Base-by-base conservation (phyloP, 2,888 invertebrate species). In the Himalopsyche anomala region DNA sequence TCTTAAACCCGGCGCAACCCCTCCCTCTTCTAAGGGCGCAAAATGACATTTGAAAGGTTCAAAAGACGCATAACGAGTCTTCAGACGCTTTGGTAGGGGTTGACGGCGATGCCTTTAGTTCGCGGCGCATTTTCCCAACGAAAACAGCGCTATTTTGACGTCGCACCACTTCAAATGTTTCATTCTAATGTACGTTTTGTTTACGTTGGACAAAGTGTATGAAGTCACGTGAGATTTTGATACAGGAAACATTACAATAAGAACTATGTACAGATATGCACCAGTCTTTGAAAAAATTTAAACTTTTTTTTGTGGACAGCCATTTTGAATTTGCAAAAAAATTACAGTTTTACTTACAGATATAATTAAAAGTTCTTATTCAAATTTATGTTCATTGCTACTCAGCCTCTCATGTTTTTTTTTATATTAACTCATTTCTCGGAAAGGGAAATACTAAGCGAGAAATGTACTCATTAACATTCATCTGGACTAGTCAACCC, bases 21-120 rank as follows among this genome's bases (percentile, higher is more conserved):
- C 19, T 40, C 28, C 8, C 17, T 11, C 55, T 74, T 5, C 38
- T 36, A 15, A 51, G 80, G 80, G 62, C 19, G 19, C 15, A 19
- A 62, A 19, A 62, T 62, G 62, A 62, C 62, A 62, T 62, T 62
- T 62, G 62, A 62, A 62, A 62, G 19, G 62, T 62, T 62, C 62
- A 62, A 62, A 19, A 62, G 62, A 62, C 62, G 62, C 62, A 62
- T 62, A 62, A 62, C 62, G 62, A 62, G 6, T 19, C 19, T 11
- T 62, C 62, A 62, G 62, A 62, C 62, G 62, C 9, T 51, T 8
- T 62, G 62, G 62, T 19, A 62, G 62, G 62, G 62, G 62, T 62
- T 8, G 62, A 56, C 62, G 62, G 4, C 62, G 62, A n/a, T 62
- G 62, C 62, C 28, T 62, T 62, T 62, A 4, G 19, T 62, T 28